Conservation (phyloP, 2,113 vertebrate genomes). For the Neotoma lepida region DNA sequence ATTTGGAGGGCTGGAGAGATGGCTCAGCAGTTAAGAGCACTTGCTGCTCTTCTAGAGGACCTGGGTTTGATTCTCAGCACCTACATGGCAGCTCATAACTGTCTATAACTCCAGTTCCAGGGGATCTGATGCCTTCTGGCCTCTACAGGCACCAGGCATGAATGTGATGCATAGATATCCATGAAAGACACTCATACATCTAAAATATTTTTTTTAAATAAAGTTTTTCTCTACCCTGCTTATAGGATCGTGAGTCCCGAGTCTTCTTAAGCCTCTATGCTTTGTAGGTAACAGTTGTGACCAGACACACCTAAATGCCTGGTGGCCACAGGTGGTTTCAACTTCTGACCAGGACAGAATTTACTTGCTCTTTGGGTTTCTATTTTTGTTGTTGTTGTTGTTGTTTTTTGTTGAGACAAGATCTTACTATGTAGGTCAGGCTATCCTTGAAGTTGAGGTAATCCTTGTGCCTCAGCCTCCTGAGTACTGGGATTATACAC, state of each 20-base stretch:
- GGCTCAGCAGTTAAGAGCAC: not conserved
- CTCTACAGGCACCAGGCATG: not conserved
- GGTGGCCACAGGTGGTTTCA: not conserved
- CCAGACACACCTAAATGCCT: not conserved
- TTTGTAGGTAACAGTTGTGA: fast-evolving
- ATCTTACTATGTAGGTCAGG: not conserved
- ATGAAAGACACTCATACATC: not conserved
- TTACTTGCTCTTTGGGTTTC: too few relatives aligned
- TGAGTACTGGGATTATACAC: not conserved
- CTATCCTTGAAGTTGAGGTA: not conserved
- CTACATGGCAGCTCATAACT: not conserved
- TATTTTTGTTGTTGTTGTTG: not conserved
- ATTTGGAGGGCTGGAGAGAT: not conserved
- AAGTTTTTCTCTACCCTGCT: not conserved
- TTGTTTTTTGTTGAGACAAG: not conserved
- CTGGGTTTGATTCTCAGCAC: not conserved
- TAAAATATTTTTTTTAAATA: not conserved
- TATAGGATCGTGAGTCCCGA: fast-evolving
- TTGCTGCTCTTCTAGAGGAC: not conserved
- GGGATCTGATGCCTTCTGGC: not conserved
- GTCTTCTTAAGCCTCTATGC: too few relatives aligned
- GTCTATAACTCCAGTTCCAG: not conserved
- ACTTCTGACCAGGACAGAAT: not conserved
- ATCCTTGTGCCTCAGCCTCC: not conserved
- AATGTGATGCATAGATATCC: not conserved